Evolutionary conservation across 2,888 invertebrate genomes (phyloP).

Genomic region (Campoplex capitator): DNA sequence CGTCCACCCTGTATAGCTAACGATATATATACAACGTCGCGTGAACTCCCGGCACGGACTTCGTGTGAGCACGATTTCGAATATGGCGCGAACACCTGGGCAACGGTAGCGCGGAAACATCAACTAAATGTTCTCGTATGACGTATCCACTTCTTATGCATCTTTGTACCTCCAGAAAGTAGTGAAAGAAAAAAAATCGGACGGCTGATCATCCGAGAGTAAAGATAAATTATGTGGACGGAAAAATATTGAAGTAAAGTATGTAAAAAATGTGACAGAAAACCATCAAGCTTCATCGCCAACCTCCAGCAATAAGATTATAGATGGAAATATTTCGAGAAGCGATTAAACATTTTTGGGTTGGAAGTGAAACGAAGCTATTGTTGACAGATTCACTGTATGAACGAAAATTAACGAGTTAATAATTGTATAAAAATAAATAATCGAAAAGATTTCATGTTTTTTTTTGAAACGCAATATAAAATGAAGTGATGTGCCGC

Average conservation of each 20-base stretch:
- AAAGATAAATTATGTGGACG: neutral
- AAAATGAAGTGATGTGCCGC: neutral
- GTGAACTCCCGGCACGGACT: constrained; percentile 32
- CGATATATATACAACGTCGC: constrained; percentile 73
- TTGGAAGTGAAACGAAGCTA: too few species aligned
- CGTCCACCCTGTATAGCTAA: constrained; percentile 71
- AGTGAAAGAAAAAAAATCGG: constrained; percentile 3
- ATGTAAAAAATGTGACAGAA: neutral
- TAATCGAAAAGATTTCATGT: neutral
- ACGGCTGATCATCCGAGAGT: neutral
- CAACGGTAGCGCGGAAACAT: constrained; percentile 41
- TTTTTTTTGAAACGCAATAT: neutral
- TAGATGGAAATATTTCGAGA: too few species aligned
- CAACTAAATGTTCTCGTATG: constrained; percentile 20
- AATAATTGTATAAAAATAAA: neutral
- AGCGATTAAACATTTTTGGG: too few species aligned
- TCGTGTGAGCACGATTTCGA: constrained; percentile 42
- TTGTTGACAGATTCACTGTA: neutral
- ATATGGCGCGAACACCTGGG: constrained; percentile 58
- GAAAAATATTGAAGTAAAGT: neutral
- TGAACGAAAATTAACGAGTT: too few species aligned
- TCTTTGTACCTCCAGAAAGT: neutral
- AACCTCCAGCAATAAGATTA: too few species aligned
- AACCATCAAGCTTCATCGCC: neutral
- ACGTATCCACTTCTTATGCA: constrained; percentile 3